phyloP scores from a whole-genome alignment of 1,140 invertebrate genomes.

The Venustaconcha ellipsiformis region DNA sequence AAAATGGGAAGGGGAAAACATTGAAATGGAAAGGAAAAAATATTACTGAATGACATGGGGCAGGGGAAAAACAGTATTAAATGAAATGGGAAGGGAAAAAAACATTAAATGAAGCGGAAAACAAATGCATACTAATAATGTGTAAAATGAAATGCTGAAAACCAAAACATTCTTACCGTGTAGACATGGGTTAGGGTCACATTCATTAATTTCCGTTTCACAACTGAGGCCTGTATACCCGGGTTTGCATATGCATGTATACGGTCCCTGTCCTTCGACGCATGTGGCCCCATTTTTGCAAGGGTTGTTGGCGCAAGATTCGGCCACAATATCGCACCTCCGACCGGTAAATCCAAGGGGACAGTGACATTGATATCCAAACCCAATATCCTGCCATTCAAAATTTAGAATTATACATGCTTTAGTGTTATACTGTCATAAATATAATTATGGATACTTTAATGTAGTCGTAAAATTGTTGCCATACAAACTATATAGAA shows the following conservation, averaged over 20 bases:
- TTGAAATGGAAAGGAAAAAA: no score
- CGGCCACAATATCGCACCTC: constrained; percentile 72
- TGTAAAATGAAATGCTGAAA: background rate
- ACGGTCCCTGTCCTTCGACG: constrained; percentile 71
- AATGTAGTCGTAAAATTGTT: no score
- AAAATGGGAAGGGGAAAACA: no score
- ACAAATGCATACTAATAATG: no score
- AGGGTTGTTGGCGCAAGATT: constrained; percentile 79
- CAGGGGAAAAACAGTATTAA: no score
- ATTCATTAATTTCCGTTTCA: constrained; percentile 55
- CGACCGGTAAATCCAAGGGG: constrained; percentile 52
- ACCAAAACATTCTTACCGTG: constrained; percentile 54
- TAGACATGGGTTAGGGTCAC: constrained; percentile 50
- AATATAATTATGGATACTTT: no score
- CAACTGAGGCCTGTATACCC: constrained; percentile 71
- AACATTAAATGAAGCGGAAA: no score
- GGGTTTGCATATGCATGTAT: constrained; percentile 80
- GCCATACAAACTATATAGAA: no score
- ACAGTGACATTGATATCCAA: constrained; percentile 52
- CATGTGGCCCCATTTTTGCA: constrained; percentile 88
- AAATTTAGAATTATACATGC: background rate
- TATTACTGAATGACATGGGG: no score
- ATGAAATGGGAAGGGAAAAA: no score
- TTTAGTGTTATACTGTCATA: no score
- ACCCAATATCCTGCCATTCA: constrained; percentile 84